Percentiles rank a stretch among this genome's conserved stretches.
phyloP scores from a whole-genome alignment of 2,797 vertebrate genomes.

The Notolabrus celidotus region DNA sequence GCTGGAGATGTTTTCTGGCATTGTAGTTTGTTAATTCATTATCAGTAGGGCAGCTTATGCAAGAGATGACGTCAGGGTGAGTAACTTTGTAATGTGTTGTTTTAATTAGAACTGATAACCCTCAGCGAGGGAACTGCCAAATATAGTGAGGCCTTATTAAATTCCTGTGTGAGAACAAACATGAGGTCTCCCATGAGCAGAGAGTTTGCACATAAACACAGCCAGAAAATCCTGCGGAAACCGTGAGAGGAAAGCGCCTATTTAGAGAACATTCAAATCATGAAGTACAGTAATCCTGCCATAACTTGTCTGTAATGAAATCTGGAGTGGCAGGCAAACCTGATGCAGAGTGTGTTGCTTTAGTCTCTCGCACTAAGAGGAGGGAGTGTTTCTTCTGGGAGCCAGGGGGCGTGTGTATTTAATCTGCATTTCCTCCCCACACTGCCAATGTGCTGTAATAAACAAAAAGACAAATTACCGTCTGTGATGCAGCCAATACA shows the following conservation, averaged over 20 bases:
- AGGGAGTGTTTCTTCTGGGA: conserved; percentile 39
- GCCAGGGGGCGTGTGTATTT: conserved; percentile 40
- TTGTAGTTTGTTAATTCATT: conserved; percentile 30
- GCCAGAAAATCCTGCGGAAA: neutral
- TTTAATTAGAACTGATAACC: conserved; percentile 39
- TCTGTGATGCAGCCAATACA: conserved; percentile 44
- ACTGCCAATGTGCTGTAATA: conserved; percentile 45
- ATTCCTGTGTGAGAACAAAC: conserved; percentile 3
- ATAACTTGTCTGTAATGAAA: conserved; percentile 48
- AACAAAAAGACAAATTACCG: conserved; percentile 60
- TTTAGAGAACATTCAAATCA: conserved; percentile 33
- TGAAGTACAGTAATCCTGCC: conserved; percentile 31
- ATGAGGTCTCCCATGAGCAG: neutral
- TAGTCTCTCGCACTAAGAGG: conserved; percentile 40
- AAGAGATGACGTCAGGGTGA: conserved; percentile 31
- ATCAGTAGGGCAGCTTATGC: conserved; percentile 21
- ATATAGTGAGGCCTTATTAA: conserved; percentile 27
- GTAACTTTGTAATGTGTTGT: conserved; percentile 23
- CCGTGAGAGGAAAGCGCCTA: neutral
- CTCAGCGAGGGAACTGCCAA: neutral
- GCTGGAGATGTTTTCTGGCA: conserved; percentile 15
- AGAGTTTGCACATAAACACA: conserved; percentile 7
- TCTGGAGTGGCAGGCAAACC: conserved; percentile 49
- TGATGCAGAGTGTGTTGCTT: conserved; percentile 34
- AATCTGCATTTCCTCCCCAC: conserved; percentile 52